Conservation (phyloP, 2,797 vertebrate genomes). For the Xiphorhynchus erythropygius region DNA sequence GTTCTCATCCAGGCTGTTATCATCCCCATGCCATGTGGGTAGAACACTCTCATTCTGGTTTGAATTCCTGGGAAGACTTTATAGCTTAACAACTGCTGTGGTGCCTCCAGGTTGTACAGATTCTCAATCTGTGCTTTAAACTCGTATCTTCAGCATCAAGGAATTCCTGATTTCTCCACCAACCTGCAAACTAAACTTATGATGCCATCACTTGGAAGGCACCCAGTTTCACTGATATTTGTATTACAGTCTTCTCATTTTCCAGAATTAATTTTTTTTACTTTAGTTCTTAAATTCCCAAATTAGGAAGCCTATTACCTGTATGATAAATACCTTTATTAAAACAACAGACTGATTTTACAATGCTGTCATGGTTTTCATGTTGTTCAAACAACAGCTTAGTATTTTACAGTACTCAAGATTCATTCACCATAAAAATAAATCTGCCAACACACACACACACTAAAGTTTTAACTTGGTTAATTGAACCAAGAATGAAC, state of each 20-base stretch:
- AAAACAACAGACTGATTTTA: not conserved
- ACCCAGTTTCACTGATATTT: not conserved
- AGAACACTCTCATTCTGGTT: not conserved
- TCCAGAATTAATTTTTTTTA: not conserved
- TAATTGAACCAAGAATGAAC: not conserved
- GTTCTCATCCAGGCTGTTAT: not conserved
- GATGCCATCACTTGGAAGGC: not conserved
- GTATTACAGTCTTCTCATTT: not conserved
- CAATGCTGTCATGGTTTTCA: not conserved
- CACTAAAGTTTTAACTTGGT: not conserved
- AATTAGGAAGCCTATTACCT: not conserved
- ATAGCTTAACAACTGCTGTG: not conserved
- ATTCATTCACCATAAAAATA: not conserved
- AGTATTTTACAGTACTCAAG: not conserved
- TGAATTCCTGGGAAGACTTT: not conserved
- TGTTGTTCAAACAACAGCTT: not conserved
- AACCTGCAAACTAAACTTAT: not conserved
- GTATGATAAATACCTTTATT: not conserved
- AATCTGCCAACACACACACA: not conserved
- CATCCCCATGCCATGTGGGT: rapidly evolving
- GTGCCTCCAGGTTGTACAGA: not conserved
- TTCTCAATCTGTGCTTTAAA: not conserved
- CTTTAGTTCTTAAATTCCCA: not conserved
- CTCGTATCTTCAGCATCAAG: rapidly evolving
- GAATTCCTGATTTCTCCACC: not conserved